A percentile compares a stretch with the other conserved stretches of the same genome.
These are phyloP conservation scores for Python bivittatus DNA, from an alignment of 2,113 vertebrate species.

Conservation along the genomic window DNA sequence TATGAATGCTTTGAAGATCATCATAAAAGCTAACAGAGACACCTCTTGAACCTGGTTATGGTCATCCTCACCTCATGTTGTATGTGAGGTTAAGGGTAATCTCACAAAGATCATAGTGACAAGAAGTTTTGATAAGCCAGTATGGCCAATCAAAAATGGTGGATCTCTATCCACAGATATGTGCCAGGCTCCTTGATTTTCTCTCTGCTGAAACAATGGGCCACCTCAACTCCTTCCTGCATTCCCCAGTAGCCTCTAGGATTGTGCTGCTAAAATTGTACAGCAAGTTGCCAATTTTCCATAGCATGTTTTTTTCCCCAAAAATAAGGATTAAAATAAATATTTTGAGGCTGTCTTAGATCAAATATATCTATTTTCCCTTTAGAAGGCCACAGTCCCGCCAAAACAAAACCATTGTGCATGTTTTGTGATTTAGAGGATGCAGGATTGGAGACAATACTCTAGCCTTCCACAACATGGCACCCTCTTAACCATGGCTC, in stretches of 20 bases:
- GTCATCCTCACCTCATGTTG: neutral
- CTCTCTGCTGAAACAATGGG: neutral
- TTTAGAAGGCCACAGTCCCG: neutral
- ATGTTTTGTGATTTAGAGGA: neutral
- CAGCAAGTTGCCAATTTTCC: neutral
- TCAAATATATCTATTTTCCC: neutral
- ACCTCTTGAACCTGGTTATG: neutral
- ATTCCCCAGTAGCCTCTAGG: neutral
- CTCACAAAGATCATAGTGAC: neutral
- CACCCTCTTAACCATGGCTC: neutral
- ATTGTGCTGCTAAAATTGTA: neutral
- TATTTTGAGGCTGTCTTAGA: neutral
- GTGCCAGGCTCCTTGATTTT: neutral
- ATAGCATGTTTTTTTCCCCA: neutral
- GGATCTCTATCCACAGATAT: neutral
- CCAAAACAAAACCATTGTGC: neutral
- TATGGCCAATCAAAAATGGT: neutral
- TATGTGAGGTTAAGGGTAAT: neutral
- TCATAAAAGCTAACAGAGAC: neutral
- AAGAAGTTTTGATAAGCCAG: neutral
- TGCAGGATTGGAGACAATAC: neutral
- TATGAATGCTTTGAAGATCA: neutral
- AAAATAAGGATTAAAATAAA: neutral
- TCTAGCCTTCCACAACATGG: neutral
- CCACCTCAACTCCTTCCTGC: neutral